These are phyloP conservation scores for Nebria brevicollis DNA, from an alignment of 2,888 invertebrate genomes.

Conservation along the genomic window DNA sequence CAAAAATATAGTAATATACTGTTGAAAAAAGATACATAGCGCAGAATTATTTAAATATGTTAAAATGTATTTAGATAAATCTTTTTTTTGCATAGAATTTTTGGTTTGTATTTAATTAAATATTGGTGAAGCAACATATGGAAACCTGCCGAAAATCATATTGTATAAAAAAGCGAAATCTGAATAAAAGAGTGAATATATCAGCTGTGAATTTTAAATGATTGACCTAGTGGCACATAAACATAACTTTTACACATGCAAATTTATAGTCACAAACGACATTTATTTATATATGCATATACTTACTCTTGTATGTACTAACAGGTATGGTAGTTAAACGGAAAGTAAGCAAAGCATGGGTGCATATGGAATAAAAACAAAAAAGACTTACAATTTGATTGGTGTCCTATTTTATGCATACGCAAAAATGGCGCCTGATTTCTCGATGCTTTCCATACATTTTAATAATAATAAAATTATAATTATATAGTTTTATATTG, in stretches of 20 bases:
- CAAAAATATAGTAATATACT: too few species aligned
- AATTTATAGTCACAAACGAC: background rate
- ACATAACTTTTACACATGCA: conserved; percentile 1
- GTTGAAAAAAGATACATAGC: too few species aligned
- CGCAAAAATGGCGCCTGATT: background rate
- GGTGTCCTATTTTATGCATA: background rate
- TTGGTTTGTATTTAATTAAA: too few species aligned
- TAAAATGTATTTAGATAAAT: too few species aligned
- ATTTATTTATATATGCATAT: conserved; percentile 1
- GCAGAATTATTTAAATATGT: too few species aligned
- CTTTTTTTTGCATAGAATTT: too few species aligned
- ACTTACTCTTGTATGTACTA: background rate
- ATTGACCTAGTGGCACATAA: background rate
- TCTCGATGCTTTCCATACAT: background rate
- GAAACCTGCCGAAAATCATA: too few species aligned
- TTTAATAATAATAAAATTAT: background rate
- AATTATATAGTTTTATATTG: background rate
- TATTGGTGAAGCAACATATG: too few species aligned
- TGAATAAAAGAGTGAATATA: background rate
- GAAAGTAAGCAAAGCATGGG: background rate
- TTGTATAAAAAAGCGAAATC: background rate
- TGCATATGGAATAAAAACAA: background rate
- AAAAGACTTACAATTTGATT: background rate
- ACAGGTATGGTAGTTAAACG: background rate
- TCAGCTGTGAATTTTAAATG: background rate